These are phyloP conservation scores for Podargus strigoides DNA, from an alignment of 2,797 vertebrate genomes.

Conservation along the genomic window DNA sequence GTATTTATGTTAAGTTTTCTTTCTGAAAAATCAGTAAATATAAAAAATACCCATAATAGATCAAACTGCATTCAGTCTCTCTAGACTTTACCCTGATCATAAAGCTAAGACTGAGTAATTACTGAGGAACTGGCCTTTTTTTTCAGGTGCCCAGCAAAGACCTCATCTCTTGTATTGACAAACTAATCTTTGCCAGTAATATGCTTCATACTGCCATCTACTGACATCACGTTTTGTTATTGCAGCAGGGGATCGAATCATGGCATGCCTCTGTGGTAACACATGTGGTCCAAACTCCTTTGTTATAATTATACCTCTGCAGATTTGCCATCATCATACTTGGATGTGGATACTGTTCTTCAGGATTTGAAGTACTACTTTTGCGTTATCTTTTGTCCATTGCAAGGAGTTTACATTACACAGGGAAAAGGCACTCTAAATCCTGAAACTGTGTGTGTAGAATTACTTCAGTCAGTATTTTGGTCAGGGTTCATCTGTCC, in stretches of 20 bases:
- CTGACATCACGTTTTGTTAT: not conserved
- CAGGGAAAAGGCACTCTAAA: not conserved
- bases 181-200: not conserved
- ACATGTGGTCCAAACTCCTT: not conserved
- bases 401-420: not conserved
- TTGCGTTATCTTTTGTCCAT: not conserved
- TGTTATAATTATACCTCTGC: not conserved
- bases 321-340: not conserved
- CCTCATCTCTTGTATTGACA: not conserved
- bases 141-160: not conserved
- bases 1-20: not conserved
- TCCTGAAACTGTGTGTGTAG: not conserved
- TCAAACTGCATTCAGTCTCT: not conserved
- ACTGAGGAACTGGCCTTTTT: not conserved
- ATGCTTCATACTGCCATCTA: slow-evolving; percentile 3
- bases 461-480: not conserved
- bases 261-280: not conserved
- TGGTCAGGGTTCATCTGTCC: not conserved
- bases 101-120: not conserved
- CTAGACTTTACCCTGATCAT: not conserved
- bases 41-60: not conserved
- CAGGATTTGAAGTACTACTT: not conserved
- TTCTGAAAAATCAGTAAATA: not conserved
- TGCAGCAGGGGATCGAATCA: not conserved
- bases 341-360: not conserved